Base-by-base conservation (phyloP, 2,888 invertebrate species). In the Stomorhina lunata region DNA sequence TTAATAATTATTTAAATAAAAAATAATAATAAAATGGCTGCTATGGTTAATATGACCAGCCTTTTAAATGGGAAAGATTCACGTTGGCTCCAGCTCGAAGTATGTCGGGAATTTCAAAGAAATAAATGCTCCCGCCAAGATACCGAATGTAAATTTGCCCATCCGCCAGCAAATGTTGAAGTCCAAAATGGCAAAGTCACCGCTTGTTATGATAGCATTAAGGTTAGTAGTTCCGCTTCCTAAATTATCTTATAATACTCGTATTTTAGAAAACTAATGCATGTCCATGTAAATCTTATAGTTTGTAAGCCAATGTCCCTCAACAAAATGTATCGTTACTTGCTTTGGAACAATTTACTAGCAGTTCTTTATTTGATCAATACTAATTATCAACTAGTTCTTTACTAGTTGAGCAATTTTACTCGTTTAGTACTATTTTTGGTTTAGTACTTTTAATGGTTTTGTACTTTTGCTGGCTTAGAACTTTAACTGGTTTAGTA, bases 161-260 rank as follows among this genome's bases (percentile, higher is more conserved):
- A 99, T 94, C 99, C 99, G 85, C 99, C 99, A 86, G 96, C 98
- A 89, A 99, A 99, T 92, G 99, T 99, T 90, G 99, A 99, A 93
- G 98, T 99, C 91, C 99, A 99, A 94, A 99, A 99, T 93, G 99
- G 99, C 92, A 95, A 99, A 91, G 99, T 99, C 91, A 99, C 99
- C 90, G 99, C 99, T 90, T 99, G 99, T 94, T 99, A 99, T 95
- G 99, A 99, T 94, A 99, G 98, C 93, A 99, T 99, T 93, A 99
- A 99, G 98, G 99, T 99, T 93, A 94, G 95, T 91, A 82, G 80
- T 68, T 40, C 63, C 22, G 79, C 79, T 84, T 63, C 50, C 48
- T 27, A 59, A 75, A 22, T 50, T 57, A 57, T 29, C 9, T 57
- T 12, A 9, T 59, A 61, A 53, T n/a, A n/a, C n/a, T 17, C 9